These are phyloP conservation scores for Drosophila navojoa DNA, from an alignment of 1,140 invertebrate species.

Conservation along the genomic window DNA sequence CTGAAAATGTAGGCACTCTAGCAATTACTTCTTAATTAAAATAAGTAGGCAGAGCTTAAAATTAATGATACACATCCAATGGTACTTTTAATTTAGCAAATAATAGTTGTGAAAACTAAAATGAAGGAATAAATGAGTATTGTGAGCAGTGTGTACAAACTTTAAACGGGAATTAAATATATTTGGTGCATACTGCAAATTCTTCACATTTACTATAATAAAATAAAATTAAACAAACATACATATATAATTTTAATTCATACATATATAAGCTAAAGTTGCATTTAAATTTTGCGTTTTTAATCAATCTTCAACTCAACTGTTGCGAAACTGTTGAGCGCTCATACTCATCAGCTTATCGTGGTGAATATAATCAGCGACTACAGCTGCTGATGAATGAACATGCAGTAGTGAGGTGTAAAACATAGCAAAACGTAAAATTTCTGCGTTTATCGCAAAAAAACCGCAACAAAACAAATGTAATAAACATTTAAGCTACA, in stretches of 20 bases:
- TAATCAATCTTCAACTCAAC: not conserved
- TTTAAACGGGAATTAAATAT: not conserved
- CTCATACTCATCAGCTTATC: not conserved
- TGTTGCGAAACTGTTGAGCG: conserved; percentile 37
- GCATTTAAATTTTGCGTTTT: too few species aligned
- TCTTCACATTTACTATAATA: not conserved
- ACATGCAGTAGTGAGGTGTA: conserved; percentile 66
- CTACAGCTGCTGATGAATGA: conserved; percentile 73
- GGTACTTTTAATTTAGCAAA: too few species aligned
- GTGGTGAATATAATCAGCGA: conserved; percentile 31
- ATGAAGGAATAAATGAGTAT: too few species aligned
- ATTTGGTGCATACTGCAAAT: not conserved
- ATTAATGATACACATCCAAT: too few species aligned
- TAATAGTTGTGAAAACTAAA: too few species aligned
- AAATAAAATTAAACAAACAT: too few species aligned
- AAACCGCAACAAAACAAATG: conserved; percentile 42
- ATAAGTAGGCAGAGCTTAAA: too few species aligned
- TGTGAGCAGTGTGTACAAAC: conserved; percentile 24
- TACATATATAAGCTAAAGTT: too few species aligned
- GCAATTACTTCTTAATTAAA: too few species aligned
- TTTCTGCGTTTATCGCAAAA: conserved; percentile 28
- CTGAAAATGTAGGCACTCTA: not conserved
- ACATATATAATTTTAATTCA: too few species aligned
- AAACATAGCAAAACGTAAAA: conserved; percentile 62
- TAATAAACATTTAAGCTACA: conserved; percentile 18